Evolutionary conservation across 2,113 vertebrate species (phyloP), one percentile per base, ranked within the genome.

Genomic region (Stercorarius parasiticus): DNA sequence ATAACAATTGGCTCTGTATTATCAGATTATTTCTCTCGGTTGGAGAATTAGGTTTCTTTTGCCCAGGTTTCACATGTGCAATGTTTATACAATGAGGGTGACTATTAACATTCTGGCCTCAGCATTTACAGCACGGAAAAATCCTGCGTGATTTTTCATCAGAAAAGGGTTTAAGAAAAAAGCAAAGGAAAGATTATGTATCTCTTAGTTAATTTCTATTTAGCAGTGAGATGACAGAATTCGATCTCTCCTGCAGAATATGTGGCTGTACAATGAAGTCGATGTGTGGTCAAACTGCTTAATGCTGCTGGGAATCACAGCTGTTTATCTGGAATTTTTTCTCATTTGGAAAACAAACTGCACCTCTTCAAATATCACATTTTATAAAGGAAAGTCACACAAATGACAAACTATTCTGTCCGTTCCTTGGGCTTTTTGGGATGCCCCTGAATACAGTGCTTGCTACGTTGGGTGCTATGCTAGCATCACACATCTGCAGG

Each of bases 361-460:
- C 6, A 77, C 22, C 11, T 72, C 36, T 69, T 13, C 2, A 30
- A 78, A 86, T 86, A 49, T 23, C 50, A 9, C 2, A 23, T 34
- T 73, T 3, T 47, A 1, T 23, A 20, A 70, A 77, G 26, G 25
- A 88, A 88, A 62, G 5, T 49, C 45, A 52, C 12, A 34, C 3
- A 61, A 21, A 12, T 1, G 42, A 22, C 2, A 59, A 22, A 40
- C 0, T 58, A 3, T 32, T 80, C 43, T 27, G 17, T 21, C 26
- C 64, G 11, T 42, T 53, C 34, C 38, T 74, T 79, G 5, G 52
- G 11, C 1, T 67, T 29, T 66, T 25, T 45, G 13, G 1, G 6
- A 9, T 42, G 2, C 0, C 20, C 5, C 3, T 64, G 43, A 56
- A 26, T 23, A 16, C 6, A 43, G 1, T 11, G 2, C 3, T 82